Evolutionary conservation across 2,797 vertebrate genomes (phyloP), one percentile per base, ranked within the genome.

Genomic region (Acanthurus leucopareius): DNA sequence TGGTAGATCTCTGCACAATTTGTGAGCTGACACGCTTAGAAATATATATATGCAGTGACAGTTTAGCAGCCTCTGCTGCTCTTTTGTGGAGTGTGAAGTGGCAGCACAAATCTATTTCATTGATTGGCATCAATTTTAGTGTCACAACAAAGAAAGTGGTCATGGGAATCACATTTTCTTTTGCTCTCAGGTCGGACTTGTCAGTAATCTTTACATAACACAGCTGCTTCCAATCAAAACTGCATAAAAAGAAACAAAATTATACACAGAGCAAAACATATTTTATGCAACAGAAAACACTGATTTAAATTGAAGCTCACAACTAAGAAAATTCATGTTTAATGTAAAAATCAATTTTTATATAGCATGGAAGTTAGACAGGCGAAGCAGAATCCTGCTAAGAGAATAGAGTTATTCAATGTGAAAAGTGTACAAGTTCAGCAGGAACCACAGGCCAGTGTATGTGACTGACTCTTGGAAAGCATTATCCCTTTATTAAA

Each of bases 401-500:
- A 15, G 57, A 58, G 68, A 59, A 83, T 22, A 25, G 69, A 69
- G 74, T 82, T 0, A 16, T 80, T 54, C 40, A 52, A 32, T 84
- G 42, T 67, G 64, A 70, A 72, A 73, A 57, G 53, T n/a, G 40
- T 28, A 73, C 64, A 72, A 6, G 58, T 87, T 65, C 53, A 58
- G 48, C 74, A 61, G 53, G 59, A 80, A 63, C n/a, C 57, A 58
- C 35, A 73, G 69, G 52, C 38, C 47, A 38, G 16, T 56, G 52
- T 62, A 17, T 77, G 52, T 69, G 75, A 64, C 44, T 48, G 48
- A 42, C 73, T 77, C 9, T 25, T 38, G 59, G 44, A 73, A 81
- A 80, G 58, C 62, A 85, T 72, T 64, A 61, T 58, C 75, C 66
- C 56, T 71, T 74, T 48, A 79, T 51, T 53, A 76, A 73, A 57